Base-by-base conservation (phyloP, 2,113 vertebrate species). In the Litocranius walleri region DNA sequence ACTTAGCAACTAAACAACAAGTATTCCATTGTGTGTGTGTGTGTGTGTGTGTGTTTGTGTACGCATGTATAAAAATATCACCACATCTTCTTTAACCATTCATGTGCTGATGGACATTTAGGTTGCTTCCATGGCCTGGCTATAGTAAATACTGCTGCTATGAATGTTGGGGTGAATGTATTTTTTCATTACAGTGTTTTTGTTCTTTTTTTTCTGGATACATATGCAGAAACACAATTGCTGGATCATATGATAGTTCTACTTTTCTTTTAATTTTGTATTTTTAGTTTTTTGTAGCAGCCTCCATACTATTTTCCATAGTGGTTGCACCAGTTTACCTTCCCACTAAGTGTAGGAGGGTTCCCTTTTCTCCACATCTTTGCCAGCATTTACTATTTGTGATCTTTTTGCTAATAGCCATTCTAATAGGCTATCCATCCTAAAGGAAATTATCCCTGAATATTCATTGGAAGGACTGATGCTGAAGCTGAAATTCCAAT, bases 21-120 rank as follows among this genome's bases (percentile, higher is more conserved):
- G 36, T 27, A 77, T 43, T 77, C 12, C 36, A 25, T 14, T 40
- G 21, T 43, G 19, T 74, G 21, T 40, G n/a, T 67, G 64, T 71
- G 33, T 21, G 7, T 19, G 16, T n/a, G 30, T 19, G 14, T 1
- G 15, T n/a, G 62, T 1, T 3, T 33, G 61, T 4, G 15, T 2
- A 1, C 3, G 0, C 9, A 13, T 45, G 27, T 30, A 16, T 36
- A 67, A 67, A 21, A 36, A 67, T 67, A 71, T 36, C 30, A 82
- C 16, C 5, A 33, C 30, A 52, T 82, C 48, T 82, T 82, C 48
- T 81, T 81, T 52, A 82, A 36, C 48, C 81, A 56, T 56, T 54
- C 50, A 54, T 56, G 19, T 13, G 5, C 23, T 54, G 50, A 15
- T n/a, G 12, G 81, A 36, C 33, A n/a, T 52, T 83, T 83, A 83